Evolutionary conservation across 1,140 invertebrate species (phyloP).

Genomic region (Rhyacophila brunnea): DNA sequence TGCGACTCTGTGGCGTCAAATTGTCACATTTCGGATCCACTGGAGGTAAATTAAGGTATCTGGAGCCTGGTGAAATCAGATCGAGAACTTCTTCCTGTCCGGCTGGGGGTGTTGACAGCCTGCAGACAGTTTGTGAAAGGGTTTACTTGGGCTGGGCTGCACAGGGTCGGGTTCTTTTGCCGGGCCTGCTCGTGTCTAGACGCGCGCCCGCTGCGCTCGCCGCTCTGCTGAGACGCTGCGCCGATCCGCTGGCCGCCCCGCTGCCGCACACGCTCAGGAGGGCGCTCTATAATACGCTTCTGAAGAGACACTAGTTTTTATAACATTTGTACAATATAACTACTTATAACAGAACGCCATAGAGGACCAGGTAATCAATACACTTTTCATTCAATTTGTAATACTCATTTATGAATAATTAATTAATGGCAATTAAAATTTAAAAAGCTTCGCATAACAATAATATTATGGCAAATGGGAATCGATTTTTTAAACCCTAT

Average conservation of each 20-base stretch:
- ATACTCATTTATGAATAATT: too few species aligned
- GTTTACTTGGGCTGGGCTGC: conserved; percentile 63
- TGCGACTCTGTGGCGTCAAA: conserved; percentile 68
- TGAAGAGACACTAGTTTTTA: conserved; percentile 40
- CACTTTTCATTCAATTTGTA: too few species aligned
- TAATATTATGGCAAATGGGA: too few species aligned
- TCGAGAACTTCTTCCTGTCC: conserved; percentile 41
- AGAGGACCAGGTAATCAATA: too few species aligned
- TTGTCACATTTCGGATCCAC: conserved; percentile 64
- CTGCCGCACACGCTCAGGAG: conserved; percentile 47
- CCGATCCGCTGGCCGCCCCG: conserved; percentile 53
- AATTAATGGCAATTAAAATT: too few species aligned
- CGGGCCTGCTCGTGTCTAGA: conserved; percentile 59
- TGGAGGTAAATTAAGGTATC: conserved; percentile 55
- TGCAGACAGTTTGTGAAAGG: conserved; percentile 64
- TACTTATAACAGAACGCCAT: background rate
- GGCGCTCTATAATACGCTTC: conserved; percentile 52
- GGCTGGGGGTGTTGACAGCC: conserved; percentile 59
- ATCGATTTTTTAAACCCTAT: too few species aligned
- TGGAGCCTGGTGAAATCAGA: conserved; percentile 61
- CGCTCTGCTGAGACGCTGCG: conserved; percentile 56
- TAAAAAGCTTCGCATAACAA: too few species aligned
- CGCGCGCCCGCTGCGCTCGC: conserved; percentile 56
- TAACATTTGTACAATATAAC: background rate
- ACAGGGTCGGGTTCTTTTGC: conserved; percentile 59